Evolutionary conservation across 2,888 invertebrate genomes (phyloP), one percentile per base, ranked within the genome.

Genomic region (Pterostichus niger): DNA sequence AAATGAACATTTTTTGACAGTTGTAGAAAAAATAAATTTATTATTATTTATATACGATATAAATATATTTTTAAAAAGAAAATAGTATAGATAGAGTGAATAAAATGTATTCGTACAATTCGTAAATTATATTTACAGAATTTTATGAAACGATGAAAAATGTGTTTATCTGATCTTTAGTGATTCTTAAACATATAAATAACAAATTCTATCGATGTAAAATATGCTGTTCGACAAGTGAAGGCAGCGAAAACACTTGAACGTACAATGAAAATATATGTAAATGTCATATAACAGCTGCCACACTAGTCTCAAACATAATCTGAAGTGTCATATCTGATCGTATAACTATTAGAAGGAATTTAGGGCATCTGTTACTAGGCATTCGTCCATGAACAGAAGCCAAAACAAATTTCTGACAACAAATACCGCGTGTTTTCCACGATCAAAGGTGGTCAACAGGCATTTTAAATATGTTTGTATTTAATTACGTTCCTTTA

Each of bases 281-380:
- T 88, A 89, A 88, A 88, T 85, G 87, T 88, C 88, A 87, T 88
- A 88, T 88, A 89, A 87, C 88, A 88, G 88, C 86, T 87, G 88
- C 89, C 89, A 89, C 88, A 88, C 87, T 86, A 86, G 86, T 87
- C 87, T 88, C 88, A 88, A 87, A 88, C 86, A 87, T 88, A 88
- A 88, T 88, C 88, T 87, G 85, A 86, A 86, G 88, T 88, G 88
- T 87, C 88, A 88, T 88, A 88, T 88, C 88, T 85, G 86, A 84
- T 85, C 83, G 85, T 85, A 87, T 85, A 86, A 82, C 82, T 54
- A 82, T 82, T 82, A 82, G 82, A 82, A 86, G 86, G 87, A 88
- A 88, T 88, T 88, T 86, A 84, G 87, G 87, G 88, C 87, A 88
- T 88, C 87, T 85, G 87, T 86, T 86, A 85, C 85, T 85, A 85